Evolutionary conservation across 2,888 invertebrate genomes (phyloP).

Genomic region (Philonicus albiceps): DNA sequence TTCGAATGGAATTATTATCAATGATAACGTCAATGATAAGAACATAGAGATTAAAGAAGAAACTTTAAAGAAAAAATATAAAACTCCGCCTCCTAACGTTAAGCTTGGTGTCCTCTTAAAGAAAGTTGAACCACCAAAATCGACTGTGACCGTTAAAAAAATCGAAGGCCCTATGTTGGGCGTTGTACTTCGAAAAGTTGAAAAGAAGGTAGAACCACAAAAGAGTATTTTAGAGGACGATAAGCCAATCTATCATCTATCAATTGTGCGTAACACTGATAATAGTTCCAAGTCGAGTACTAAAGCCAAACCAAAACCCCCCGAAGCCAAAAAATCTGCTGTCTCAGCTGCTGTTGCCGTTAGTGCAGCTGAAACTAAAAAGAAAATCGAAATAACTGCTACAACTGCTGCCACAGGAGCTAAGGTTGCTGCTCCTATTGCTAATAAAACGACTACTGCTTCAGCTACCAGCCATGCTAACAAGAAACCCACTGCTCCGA

Average conservation of each 20-base stretch:
- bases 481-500: constrained; percentile 45
- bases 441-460: background rate
- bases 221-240: constrained; percentile 62
- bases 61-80: constrained; percentile 52
- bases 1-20: constrained; percentile 51
- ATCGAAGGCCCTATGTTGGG: constrained; percentile 60
- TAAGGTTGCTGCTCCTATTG: background rate
- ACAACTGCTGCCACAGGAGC: background rate
- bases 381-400: background rate
- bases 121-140: constrained; percentile 58
- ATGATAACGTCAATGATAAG: constrained; percentile 44
- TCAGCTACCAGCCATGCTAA: constrained; percentile 9
- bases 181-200: constrained; percentile 61
- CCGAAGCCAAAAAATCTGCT: background rate
- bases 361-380: background rate
- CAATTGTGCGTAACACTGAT: constrained; percentile 58
- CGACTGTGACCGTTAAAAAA: constrained; percentile 58
- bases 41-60: constrained; percentile 48
- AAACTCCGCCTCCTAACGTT: constrained; percentile 60
- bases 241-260: constrained; percentile 60
- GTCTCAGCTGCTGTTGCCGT: background rate
- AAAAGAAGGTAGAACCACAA: constrained; percentile 58
- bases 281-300: constrained; percentile 53
- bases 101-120: constrained; percentile 60
- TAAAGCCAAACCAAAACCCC: constrained; percentile 53